These are phyloP conservation scores for Xiphorhynchus erythropygius DNA, from an alignment of 2,797 vertebrate species.

Conservation along the genomic window DNA sequence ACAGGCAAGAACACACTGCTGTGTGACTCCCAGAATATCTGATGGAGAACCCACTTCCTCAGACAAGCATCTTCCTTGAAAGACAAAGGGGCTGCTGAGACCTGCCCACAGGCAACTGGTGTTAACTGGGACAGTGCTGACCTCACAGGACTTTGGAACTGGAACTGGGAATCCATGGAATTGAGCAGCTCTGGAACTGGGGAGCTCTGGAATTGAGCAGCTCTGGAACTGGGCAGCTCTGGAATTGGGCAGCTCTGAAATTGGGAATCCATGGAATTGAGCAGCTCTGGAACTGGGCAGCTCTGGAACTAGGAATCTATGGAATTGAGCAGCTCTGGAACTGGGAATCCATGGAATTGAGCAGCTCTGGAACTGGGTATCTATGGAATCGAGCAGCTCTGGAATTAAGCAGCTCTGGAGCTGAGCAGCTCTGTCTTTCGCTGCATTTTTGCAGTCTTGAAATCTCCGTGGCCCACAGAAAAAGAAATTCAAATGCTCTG, in stretches of 20 bases:
- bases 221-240: too few relatives aligned
- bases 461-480: neutral
- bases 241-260: too few relatives aligned
- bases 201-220: too few relatives aligned
- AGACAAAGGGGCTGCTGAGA: neutral
- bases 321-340: too few relatives aligned
- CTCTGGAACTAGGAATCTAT: too few relatives aligned
- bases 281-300: too few relatives aligned
- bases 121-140: neutral
- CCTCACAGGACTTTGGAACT: neutral
- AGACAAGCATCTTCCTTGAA: constrained; percentile 33
- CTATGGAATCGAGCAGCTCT: too few relatives aligned
- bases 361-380: neutral
- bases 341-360: fast-evolving
- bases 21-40: neutral
- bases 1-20: neutral
- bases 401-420: neutral
- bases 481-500: neutral
- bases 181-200: too few relatives aligned
- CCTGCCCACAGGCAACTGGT: neutral
- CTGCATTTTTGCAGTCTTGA: neutral
- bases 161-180: neutral
- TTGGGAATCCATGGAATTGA: too few relatives aligned
- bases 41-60: neutral
- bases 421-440: neutral